Base-by-base conservation (phyloP, 2,888 invertebrate species). In the Athalia rosae region DNA sequence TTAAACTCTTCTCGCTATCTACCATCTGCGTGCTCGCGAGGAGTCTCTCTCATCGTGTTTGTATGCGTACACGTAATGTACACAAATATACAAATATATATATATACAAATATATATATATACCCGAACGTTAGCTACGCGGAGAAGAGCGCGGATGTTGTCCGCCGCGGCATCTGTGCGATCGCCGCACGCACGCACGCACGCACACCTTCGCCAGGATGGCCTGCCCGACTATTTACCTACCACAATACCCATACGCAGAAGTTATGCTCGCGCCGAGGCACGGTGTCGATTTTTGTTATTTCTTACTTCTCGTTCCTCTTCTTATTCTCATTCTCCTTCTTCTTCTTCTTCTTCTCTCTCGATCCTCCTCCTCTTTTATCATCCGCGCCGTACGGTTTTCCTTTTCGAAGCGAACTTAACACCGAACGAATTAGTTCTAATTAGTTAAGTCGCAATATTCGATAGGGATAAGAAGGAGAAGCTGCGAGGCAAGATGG, bases 361-460 rank as follows among this genome's bases (percentile, higher is more conserved):
- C 13, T 28, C 28, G 28, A 28, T 28, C 28, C 28, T 28, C 28
- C 28, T 28, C 28, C 28, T 28, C 28, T 28, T 28, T 28, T 2
- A 28, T 1, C 28, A 28, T 28, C 28, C 28, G n/a, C n/a, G n/a
- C n/a, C 28, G 28, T 28, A 28, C 28, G 28, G 28, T 28, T 28
- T 28, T 28, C 28, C 28, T 53, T 53, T 53, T 53, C n/a, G 11
- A 45, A 71, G 13, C 71, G 45, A 15, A 56, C 71, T 58, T 71
- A 71, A 71, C 77, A 69, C 67, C 61, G 69, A 71, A 47, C 69
- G 50, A 67, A 77, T 77, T 61, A 77, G 77, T 71, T 71, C 67
- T 77, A 71, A 77, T 77, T 77, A 61, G 77, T 77, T 77, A 77
- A 71, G 58, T 41, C 69, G 41, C 69, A 48, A 71, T 71, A 69